Conservation (phyloP, 1,140 invertebrate genomes). For the Ooceraea biroi region DNA sequence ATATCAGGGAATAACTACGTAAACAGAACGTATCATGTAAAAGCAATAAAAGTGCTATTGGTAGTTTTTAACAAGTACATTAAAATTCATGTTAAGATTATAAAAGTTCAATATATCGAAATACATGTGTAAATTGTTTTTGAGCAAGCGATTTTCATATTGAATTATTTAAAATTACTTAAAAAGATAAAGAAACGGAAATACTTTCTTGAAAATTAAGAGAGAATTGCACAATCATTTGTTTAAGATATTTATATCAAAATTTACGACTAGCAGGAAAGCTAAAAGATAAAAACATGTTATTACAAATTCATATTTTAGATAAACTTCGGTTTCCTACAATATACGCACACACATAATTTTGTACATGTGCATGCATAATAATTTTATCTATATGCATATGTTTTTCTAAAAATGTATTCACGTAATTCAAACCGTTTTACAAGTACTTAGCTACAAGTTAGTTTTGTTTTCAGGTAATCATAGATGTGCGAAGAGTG, state of each 20-base stretch:
- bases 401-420: constrained; percentile 18
- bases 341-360: too few relatives aligned
- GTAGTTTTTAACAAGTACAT: background rate
- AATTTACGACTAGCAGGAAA: too few relatives aligned
- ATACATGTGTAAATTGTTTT: background rate
- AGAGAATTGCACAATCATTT: background rate
- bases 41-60: constrained; percentile 7
- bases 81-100: constrained; percentile 10
- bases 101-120: background rate
- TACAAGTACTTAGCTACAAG: too few relatives aligned
- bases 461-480: background rate
- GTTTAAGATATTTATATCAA: background rate
- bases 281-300: background rate
- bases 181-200: too few relatives aligned
- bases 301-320: constrained; percentile 1
- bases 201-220: too few relatives aligned
- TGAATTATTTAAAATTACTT: background rate
- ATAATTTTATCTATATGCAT: background rate
- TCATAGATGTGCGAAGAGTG: background rate
- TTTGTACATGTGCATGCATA: too few relatives aligned
- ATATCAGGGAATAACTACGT: constrained; percentile 7
- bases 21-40: constrained; percentile 13
- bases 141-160: background rate
- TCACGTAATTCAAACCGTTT: too few relatives aligned
- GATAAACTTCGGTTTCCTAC: too few relatives aligned